Conservation (phyloP, 2,797 vertebrate species). For the Cynopterus sphinx region DNA sequence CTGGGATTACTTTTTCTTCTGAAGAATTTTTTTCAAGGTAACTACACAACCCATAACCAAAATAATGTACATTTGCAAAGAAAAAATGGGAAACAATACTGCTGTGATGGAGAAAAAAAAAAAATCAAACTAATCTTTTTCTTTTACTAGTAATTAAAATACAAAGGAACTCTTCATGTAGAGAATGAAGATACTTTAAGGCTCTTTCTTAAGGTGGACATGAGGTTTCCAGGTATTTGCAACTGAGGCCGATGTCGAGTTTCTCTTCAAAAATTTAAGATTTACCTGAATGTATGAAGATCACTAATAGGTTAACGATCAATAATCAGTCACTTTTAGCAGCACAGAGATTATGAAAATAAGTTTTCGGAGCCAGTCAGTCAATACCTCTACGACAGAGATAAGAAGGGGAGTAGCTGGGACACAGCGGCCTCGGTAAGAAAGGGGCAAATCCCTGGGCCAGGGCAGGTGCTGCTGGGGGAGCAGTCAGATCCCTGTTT, state of each 20-base stretch:
- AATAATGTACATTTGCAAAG: background rate
- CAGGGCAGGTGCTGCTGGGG: background rate
- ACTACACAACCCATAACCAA: background rate
- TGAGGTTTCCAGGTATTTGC: background rate
- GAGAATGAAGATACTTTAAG: background rate
- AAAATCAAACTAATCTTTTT: background rate
- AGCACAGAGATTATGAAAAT: background rate
- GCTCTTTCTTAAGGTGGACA: background rate
- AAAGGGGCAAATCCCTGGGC: background rate
- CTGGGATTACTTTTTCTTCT: background rate
- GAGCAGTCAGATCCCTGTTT: background rate
- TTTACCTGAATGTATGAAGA: background rate
- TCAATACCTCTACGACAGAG: background rate
- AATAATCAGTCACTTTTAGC: background rate
- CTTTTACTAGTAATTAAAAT: background rate
- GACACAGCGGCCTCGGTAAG: background rate
- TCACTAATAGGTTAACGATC: background rate
- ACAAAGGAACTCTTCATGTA: background rate
- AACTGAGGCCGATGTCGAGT: background rate
- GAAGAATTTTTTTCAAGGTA: slow-evolving; percentile 35
- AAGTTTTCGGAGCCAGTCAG: background rate
- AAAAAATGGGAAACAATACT: background rate
- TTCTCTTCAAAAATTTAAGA: background rate
- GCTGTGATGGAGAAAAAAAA: background rate
- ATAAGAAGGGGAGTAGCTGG: background rate